Conservation (phyloP, 2,113 vertebrate genomes). For the Clarias gariepinus region DNA sequence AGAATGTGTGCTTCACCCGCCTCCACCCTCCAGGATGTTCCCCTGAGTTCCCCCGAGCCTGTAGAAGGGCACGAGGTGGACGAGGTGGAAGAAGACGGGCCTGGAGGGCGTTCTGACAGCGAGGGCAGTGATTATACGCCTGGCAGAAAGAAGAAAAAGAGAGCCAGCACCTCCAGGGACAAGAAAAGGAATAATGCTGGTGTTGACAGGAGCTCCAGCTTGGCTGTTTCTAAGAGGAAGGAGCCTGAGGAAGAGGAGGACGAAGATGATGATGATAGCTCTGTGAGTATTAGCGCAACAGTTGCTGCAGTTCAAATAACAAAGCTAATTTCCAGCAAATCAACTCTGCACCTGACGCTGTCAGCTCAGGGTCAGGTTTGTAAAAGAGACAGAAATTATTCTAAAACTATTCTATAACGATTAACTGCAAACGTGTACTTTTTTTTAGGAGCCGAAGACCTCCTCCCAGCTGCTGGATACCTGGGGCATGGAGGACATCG, state of each 20-base stretch:
- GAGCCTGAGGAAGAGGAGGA: slow-evolving; percentile 90
- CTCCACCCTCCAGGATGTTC: slow-evolving; percentile 74
- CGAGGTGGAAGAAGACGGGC: slow-evolving; percentile 78
- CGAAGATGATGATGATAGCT: slow-evolving; percentile 81
- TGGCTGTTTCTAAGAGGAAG: slow-evolving; percentile 75
- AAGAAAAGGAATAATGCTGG: slow-evolving; percentile 81
- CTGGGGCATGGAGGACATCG: slow-evolving; percentile 99
- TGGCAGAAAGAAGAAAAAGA: slow-evolving; percentile 95
- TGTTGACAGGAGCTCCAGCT: slow-evolving; percentile 67
- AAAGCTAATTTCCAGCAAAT: not conserved
- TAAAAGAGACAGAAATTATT: not conserved
- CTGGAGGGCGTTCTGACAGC: slow-evolving; percentile 85
- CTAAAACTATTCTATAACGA: not conserved
- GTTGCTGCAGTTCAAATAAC: not conserved
- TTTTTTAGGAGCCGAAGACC: slow-evolving; percentile 87
- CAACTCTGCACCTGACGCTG: not conserved
- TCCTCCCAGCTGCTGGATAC: slow-evolving; percentile 94
- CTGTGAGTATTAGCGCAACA: slow-evolving; percentile 70
- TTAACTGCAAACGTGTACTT: not conserved
- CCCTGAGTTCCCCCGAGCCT: slow-evolving; percentile 90
- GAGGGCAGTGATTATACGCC: slow-evolving; percentile 97
- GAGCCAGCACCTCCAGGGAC: slow-evolving; percentile 82
- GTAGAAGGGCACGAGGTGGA: slow-evolving; percentile 63
- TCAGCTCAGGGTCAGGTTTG: not conserved
- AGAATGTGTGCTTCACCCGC: slow-evolving; percentile 1